phyloP scores from a whole-genome alignment of 2,888 invertebrate genomes.

The Leptinotarsa haldemani region DNA sequence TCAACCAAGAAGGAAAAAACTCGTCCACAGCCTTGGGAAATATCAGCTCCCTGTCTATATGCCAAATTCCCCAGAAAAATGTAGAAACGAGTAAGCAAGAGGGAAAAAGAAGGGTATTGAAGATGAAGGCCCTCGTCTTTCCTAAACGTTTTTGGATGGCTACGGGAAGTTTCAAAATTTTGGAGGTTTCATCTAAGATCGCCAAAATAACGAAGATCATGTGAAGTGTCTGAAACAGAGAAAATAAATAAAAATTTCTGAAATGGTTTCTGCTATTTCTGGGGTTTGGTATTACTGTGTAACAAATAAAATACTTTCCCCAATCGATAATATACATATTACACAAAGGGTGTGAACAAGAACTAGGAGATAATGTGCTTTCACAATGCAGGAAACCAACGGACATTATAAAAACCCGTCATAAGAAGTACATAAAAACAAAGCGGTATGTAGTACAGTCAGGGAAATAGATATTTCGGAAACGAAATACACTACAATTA shows the following conservation, averaged over 20 bases:
- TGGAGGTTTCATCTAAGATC: constrained; percentile 45
- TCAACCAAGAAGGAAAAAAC: constrained; percentile 71
- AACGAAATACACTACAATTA: no score
- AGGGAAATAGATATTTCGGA: no score
- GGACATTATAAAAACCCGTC: no score
- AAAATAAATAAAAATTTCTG: neutral
- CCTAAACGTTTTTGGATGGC: constrained; percentile 38
- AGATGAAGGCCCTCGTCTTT: constrained; percentile 45
- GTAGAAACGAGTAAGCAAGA: constrained; percentile 67
- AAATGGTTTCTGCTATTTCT: no score
- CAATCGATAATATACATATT: no score
- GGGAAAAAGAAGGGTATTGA: constrained; percentile 49
- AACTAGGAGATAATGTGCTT: no score
- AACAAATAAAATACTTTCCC: no score
- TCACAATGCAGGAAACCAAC: no score
- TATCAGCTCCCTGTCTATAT: constrained; percentile 70
- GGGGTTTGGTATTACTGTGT: no score
- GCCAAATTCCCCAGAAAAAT: constrained; percentile 71
- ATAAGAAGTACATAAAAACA: no score
- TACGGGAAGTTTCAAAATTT: constrained; percentile 33
- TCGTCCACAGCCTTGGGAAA: constrained; percentile 69
- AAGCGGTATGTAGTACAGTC: no score
- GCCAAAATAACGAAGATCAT: constrained; percentile 47
- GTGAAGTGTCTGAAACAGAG: constrained; percentile 47
- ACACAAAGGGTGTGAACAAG: no score